Base-by-base conservation (phyloP, 2,113 vertebrate species). In the Pelecanus crispus region DNA sequence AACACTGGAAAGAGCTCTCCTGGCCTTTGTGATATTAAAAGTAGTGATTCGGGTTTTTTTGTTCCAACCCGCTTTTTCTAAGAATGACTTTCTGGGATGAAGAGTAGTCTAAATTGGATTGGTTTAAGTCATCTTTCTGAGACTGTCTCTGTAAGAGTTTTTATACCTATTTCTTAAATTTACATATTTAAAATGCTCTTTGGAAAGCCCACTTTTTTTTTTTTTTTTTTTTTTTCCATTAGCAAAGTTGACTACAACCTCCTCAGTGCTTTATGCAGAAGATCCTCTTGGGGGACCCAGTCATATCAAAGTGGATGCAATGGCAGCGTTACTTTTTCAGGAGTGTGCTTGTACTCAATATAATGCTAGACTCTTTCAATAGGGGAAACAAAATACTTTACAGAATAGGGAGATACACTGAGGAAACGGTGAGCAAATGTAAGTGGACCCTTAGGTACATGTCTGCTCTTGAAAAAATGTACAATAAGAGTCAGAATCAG, bases 161-260 rank as follows among this genome's bases (percentile, higher is more conserved):
- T 52, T 88, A 72, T n/a, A 82, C 40, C 72, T 89, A 61, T 80
- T 50, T 86, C 55, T 94, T 96, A 62, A 58, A 62, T 82, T 38
- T 77, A 42, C 34, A 45, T 47, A 72, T 9, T 16, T 9, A 70
- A 82, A 72, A 90, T 75, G 13, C 14, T 78, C 80, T 77, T 58
- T 61, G 40, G 34, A 79, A 78, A 82, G 28, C 36, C 44, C 28
- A 26, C 5, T 34, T 25, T 38, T 18, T 52, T 50, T 68, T 50
- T 50, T 68, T 93, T 44, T 32, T 17, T 50, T 50, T 67, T 40
- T 47, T 65, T 92, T 73, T 56, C 31, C 26, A 36, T 56, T 55
- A 72, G 28, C 19, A 81, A 82, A 75, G 11, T 11, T 94, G 45
- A 88, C 44, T 86, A 29, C 70, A 93, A 12, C 14, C 45, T 26